Evolutionary conservation across 2,888 invertebrate genomes (phyloP).

Genomic region (Galerucella calmariensis): DNA sequence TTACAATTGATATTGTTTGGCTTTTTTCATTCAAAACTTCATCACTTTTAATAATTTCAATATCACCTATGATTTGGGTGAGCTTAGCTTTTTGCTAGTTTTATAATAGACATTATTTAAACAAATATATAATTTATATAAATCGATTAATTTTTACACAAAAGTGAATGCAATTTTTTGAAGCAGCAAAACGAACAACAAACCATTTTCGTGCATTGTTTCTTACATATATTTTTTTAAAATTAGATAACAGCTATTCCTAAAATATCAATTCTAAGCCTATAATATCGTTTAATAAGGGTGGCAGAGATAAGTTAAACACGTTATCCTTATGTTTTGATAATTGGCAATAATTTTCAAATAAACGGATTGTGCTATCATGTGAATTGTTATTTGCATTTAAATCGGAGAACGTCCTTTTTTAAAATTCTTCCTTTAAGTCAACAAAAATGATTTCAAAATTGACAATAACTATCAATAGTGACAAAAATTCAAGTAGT

Average conservation of each 20-base stretch:
- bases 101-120: conserved; percentile 7
- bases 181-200: conserved; percentile 28
- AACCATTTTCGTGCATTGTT: conserved; percentile 28
- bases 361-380: no score
- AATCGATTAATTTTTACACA: background rate
- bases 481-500: no score
- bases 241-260: conserved; percentile 51
- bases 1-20: no score
- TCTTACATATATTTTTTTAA: conserved; percentile 36
- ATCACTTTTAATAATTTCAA: no score
- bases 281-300: background rate
- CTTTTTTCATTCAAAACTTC: no score
- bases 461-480: no score
- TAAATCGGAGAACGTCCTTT: no score
- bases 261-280: conserved; percentile 33
- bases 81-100: conserved; percentile 9
- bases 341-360: no score
- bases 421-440: no score
- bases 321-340: background rate
- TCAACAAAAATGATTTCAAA: no score
- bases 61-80: background rate
- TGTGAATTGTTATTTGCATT: no score
- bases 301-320: background rate
- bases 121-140: background rate
- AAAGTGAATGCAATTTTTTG: conserved; percentile 12